Conservation (phyloP, 2,888 invertebrate species). For the Temnothorax rugatulus region DNA sequence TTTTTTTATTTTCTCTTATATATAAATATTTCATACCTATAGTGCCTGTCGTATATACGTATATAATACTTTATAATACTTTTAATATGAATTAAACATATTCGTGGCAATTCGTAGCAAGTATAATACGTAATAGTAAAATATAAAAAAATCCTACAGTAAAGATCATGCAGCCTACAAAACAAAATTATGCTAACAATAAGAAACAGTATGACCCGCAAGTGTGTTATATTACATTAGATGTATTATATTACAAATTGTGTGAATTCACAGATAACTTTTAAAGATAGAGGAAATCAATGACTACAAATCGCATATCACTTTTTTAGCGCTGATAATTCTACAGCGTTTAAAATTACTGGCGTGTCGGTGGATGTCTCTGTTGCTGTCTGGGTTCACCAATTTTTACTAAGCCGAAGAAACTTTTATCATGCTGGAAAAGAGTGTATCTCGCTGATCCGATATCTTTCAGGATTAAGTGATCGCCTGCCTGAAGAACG, state of each 20-base stretch:
- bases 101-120: not conserved
- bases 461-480: constrained; percentile 90
- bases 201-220: not conserved
- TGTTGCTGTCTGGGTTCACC: constrained; percentile 86
- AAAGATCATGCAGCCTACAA: not conserved
- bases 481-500: constrained; percentile 87
- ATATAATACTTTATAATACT: not conserved
- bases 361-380: constrained; percentile 50
- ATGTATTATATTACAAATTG: constrained; percentile 16
- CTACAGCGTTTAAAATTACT: not conserved
- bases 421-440: constrained; percentile 92
- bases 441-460: constrained; percentile 90
- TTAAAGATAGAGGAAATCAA: not conserved
- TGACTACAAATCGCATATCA: constrained; percentile 17
- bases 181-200: not conserved
- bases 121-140: constrained; percentile 13
- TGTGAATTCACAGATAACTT: not conserved
- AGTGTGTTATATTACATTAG: constrained; percentile 10
- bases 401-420: constrained; percentile 93
- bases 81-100: not conserved
- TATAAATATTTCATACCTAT: not conserved
- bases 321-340: constrained; percentile 18
- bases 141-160: constrained; percentile 13
- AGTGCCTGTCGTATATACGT: not conserved
- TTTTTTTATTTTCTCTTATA: not conserved